A percentile compares a stretch with the other conserved stretches of the same genome.
These are phyloP conservation scores for Stegodyphus mimosarum DNA, from an alignment of 1,140 invertebrate genomes.

Conservation along the genomic window DNA sequence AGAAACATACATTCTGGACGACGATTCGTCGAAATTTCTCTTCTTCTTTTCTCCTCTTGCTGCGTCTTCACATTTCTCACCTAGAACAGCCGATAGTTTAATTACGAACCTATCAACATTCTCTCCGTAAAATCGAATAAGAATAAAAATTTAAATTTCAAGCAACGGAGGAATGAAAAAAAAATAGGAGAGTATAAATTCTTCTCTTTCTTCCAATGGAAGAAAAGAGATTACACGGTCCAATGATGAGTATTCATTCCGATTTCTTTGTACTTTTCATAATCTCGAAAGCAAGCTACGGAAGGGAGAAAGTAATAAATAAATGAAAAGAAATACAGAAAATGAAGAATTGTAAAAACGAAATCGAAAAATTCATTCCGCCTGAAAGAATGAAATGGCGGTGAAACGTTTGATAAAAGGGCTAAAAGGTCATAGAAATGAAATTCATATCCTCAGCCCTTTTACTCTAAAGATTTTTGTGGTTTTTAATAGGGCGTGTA, in stretches of 20 bases:
- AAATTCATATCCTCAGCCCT: slow-evolving; percentile 16
- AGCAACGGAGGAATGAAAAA: not conserved
- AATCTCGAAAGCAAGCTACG: slow-evolving; percentile 12
- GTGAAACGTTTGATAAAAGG: slow-evolving; percentile 16
- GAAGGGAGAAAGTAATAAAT: slow-evolving; percentile 21
- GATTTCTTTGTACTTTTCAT: slow-evolving; percentile 45
- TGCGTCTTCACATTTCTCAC: not conserved
- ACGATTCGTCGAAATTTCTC: too few relatives aligned
- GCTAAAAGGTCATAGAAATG: slow-evolving; percentile 27
- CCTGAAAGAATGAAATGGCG: slow-evolving; percentile 18
- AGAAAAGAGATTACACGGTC: slow-evolving; percentile 46
- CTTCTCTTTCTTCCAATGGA: slow-evolving; percentile 15
- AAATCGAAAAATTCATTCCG: slow-evolving; percentile 43
- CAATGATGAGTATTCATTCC: slow-evolving; percentile 40
- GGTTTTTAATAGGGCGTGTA: slow-evolving; percentile 35
- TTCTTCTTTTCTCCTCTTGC: too few relatives aligned
- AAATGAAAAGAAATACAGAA: slow-evolving; percentile 1
- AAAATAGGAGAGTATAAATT: not conserved
- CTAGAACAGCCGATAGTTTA: slow-evolving; percentile 31
- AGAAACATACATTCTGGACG: too few relatives aligned
- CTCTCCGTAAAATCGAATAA: not conserved
- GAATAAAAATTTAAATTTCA: slow-evolving; percentile 38
- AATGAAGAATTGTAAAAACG: slow-evolving; percentile 50
- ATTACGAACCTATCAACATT: slow-evolving; percentile 41
- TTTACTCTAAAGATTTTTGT: not conserved